Evolutionary conservation across 2,113 vertebrate species (phyloP), one percentile per base, ranked within the genome.

Genomic region (Puntigrus tetrazona): DNA sequence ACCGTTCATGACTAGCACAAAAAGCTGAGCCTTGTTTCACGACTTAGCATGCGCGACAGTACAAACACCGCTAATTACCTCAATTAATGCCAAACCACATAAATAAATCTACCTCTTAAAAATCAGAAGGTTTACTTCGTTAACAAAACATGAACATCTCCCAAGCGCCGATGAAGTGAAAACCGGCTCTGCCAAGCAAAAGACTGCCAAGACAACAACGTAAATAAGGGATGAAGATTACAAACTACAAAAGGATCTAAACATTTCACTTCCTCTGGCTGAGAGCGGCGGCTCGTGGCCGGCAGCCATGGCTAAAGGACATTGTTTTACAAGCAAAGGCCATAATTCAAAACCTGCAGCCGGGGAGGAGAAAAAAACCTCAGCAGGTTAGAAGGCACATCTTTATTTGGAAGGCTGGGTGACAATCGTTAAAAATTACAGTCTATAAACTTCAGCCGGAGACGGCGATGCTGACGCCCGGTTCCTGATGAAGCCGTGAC

Each of bases 401-500:
- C 22, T 45, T 63, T 82, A 75, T 69, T n/a, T 52, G 3, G 61
- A 59, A 29, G 29, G 79, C 47, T 10, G 16, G 41, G 57, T 45
- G 34, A 80, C 76, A 80, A 76, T 55, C 0, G 2, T 29, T 52
- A 65, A 74, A 77, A 79, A 74, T 75, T 55, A 73, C 52, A 57
- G 82, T 22, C 75, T 47, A 57, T 84, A 75, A 84, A 80, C 55
- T 78, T 61, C 18, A 73, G 18, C 74, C 6, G 74, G 57, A 43
- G 52, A 29, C 3, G 22, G 10, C 20, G 45, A 41, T 69, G 73
- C 55, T 61, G 52, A 78, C 7, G 34, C 76, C 13, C 5, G 34
- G 41, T 61, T 78, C 55, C 55, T 78, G 77, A 78, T 78, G 77
- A 61, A 61, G 77, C 3, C 61, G 77, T 61, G 77, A 78, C 77